Evolutionary conservation across 2,797 vertebrate genomes (phyloP), one percentile per base, ranked within the genome.

Genomic region (Typhlichthys eigenmanni): DNA sequence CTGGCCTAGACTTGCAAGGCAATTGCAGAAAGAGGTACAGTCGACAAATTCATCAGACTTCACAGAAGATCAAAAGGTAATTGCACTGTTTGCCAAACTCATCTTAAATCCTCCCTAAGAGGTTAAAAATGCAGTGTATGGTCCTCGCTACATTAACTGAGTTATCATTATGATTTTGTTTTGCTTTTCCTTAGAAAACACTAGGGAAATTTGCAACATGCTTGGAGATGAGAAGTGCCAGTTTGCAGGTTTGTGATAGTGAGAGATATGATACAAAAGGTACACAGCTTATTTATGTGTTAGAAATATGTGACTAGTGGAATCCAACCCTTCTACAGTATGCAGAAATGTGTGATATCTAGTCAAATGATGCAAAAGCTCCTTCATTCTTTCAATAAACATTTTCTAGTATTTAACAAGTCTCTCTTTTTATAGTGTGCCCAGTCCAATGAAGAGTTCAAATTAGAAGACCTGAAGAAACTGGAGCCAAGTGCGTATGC

Each of bases 61-160:
- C 88, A 95, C 95, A 59, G 98, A 99, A 80, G 97, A 99, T 69
- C 98, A 99, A 84, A 99, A 99, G 96, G 98, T 98, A 92, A 72
- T 78, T n/a, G 10, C 64, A 19, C 12, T 47, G 14, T 47, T 24
- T n/a, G 9, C n/a, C 13, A 3, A 17, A 14, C 16, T 47, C 17
- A 12, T 54, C 4, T 24, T 49, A 34, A 7, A 16, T 34, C 32
- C 38, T 5, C 38, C 32, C 10, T 13, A 14, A 5, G 7, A 32
- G 53, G 53, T 55, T 34, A 32, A 55, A 32, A n/a, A 55, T 38
- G 38, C n/a, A 2, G n/a, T n/a, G 38, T 13, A 7, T 34, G 9
- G 24, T 13, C 34, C 34, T 34, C 13, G 2, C 34, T n/a, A 55
- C 12, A 34, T 55, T 50, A 50, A 8, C 8, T 17, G 16, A 7